These are phyloP conservation scores for Pteropus alecto DNA, from an alignment of 2,113 vertebrate genomes.

Conservation along the genomic window DNA sequence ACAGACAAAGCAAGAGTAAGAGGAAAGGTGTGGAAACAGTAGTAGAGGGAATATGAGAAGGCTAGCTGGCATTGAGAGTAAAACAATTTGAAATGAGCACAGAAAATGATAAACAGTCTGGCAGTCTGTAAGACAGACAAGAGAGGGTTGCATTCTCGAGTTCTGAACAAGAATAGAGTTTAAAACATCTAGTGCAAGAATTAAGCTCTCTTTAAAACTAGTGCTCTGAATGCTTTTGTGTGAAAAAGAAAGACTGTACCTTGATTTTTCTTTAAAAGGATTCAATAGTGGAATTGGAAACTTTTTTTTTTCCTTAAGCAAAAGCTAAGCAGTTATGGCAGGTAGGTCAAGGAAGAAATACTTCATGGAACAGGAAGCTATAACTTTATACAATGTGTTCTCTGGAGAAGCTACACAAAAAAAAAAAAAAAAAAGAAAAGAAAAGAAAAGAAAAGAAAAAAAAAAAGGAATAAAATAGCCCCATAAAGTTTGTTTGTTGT, in stretches of 20 bases:
- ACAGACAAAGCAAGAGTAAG: not conserved
- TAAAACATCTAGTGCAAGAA: slow-evolving; percentile 25
- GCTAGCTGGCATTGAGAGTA: not conserved
- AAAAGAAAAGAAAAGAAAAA: slow-evolving; percentile 40
- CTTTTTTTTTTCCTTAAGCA: slow-evolving; percentile 53
- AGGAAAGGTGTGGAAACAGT: not conserved
- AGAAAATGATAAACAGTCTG: not conserved
- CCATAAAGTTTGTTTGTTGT: slow-evolving; percentile 71
- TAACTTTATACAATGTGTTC: slow-evolving; percentile 60
- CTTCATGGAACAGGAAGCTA: slow-evolving; percentile 66
- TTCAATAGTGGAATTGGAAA: slow-evolving; percentile 52
- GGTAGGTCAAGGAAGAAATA: slow-evolving; percentile 73
- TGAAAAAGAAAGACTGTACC: slow-evolving; percentile 38
- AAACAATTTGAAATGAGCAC: not conserved
- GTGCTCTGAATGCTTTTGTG: slow-evolving; percentile 32
- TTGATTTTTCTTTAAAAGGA: slow-evolving; percentile 43
- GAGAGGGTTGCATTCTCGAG: not conserved
- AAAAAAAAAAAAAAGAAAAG: not conserved
- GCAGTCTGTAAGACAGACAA: not conserved
- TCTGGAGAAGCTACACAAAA: not conserved
- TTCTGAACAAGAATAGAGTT: not conserved
- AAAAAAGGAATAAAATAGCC: slow-evolving; percentile 40
- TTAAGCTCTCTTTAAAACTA: slow-evolving; percentile 39
- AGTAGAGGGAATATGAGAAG: not conserved
- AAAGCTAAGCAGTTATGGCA: slow-evolving; percentile 58